Percentiles rank a stretch among this genome's conserved stretches.
These are phyloP conservation scores for Cheumatopsyche charites DNA, from an alignment of 1,140 invertebrate genomes.

Conservation along the genomic window DNA sequence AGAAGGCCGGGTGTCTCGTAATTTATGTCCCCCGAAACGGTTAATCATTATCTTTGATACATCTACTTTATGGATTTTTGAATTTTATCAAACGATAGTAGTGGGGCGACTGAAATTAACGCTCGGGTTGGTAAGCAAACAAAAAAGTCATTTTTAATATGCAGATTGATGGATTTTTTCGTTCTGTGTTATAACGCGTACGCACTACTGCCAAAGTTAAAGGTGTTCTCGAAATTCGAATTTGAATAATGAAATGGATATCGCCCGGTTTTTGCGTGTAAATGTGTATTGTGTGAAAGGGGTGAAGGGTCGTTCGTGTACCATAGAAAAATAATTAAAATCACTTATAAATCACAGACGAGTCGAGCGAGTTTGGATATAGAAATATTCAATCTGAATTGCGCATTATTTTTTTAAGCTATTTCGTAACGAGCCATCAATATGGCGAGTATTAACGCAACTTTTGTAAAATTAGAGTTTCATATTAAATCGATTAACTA, in stretches of 20 bases:
- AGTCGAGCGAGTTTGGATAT: too few relatives aligned
- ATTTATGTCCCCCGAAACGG: slow-evolving; percentile 43
- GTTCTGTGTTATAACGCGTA: slow-evolving; percentile 3
- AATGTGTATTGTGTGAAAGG: slow-evolving; percentile 11
- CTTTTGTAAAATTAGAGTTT: too few relatives aligned
- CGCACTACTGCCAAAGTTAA: slow-evolving; percentile 41
- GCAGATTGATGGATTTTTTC: slow-evolving; percentile 47
- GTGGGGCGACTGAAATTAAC: slow-evolving; percentile 41
- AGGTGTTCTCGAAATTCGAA: slow-evolving; percentile 38
- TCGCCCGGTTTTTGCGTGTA: slow-evolving; percentile 19
- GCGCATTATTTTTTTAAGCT: too few relatives aligned
- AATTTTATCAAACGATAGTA: slow-evolving; percentile 43
- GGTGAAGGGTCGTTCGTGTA: slow-evolving; percentile 20
- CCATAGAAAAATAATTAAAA: too few relatives aligned
- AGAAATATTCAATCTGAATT: too few relatives aligned
- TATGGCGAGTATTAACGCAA: too few relatives aligned
- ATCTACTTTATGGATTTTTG: slow-evolving; percentile 47
- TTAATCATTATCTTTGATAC: slow-evolving; percentile 46
- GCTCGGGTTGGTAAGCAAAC: slow-evolving; percentile 47
- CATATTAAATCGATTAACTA: too few relatives aligned
- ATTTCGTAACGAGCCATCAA: too few relatives aligned
- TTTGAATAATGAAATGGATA: slow-evolving; percentile 39
- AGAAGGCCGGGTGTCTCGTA: slow-evolving; percentile 36
- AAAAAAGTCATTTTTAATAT: slow-evolving; percentile 46
- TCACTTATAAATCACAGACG: too few relatives aligned